These are phyloP conservation scores for Pinctada fucata DNA, from an alignment of 2,888 invertebrate genomes.

Conservation along the genomic window DNA sequence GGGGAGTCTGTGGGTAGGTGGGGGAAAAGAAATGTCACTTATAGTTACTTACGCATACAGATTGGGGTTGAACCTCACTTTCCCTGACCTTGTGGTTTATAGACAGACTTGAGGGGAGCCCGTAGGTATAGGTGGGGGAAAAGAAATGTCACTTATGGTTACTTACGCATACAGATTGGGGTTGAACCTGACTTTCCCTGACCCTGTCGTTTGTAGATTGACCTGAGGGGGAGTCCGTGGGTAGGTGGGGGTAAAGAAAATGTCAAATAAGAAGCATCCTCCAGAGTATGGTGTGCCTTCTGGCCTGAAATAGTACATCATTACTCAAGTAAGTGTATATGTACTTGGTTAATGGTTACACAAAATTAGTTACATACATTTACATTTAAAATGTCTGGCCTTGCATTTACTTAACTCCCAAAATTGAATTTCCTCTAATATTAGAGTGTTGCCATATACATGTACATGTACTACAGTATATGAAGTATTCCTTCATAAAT, in stretches of 20 bases:
- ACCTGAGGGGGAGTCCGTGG: constrained; percentile 64
- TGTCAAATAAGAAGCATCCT: constrained; percentile 66
- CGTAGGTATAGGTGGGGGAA: constrained; percentile 60
- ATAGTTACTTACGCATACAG: constrained; percentile 57
- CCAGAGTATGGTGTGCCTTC: constrained; percentile 64
- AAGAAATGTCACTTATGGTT: constrained; percentile 62
- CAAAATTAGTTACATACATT: too few species aligned
- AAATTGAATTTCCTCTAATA: too few species aligned
- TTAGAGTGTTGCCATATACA: too few species aligned
- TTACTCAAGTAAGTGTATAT: background rate
- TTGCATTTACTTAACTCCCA: too few species aligned
- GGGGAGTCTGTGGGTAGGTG: constrained; percentile 60
- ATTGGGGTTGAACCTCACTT: constrained; percentile 67
- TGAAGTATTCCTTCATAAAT: too few species aligned
- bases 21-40: constrained; percentile 52
- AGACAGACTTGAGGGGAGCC: constrained; percentile 64
- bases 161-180: constrained; percentile 66
- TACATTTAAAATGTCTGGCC: too few species aligned
- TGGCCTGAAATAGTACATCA: constrained; percentile 46
- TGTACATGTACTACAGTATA: too few species aligned
- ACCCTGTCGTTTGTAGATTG: constrained; percentile 63
- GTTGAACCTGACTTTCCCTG: constrained; percentile 64
- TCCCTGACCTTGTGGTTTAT: constrained; percentile 63
- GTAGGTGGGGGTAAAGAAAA: constrained; percentile 62
- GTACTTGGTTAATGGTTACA: background rate